A percentile compares a stretch with the other conserved stretches of the same genome.
These are phyloP conservation scores for Cryptocheilus praepositus DNA, from an alignment of 2,888 invertebrate genomes.

Conservation along the genomic window DNA sequence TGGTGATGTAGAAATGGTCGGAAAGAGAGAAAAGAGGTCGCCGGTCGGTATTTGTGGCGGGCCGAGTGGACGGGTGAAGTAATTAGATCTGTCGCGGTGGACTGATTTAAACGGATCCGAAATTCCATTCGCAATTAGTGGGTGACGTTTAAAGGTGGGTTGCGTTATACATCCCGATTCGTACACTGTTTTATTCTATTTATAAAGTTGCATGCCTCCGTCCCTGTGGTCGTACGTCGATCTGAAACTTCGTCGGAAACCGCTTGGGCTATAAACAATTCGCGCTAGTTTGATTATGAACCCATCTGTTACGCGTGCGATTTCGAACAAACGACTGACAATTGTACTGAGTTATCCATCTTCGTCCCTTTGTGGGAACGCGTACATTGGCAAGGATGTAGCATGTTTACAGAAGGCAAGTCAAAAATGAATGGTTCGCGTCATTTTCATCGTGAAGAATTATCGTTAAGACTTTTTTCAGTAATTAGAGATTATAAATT, in stretches of 20 bases:
- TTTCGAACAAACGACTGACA: background rate
- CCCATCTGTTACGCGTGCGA: background rate
- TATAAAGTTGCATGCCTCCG: background rate
- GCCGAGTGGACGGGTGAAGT: constrained; percentile 35
- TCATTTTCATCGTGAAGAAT: too few species aligned
- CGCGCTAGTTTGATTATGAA: background rate
- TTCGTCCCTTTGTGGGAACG: too few species aligned
- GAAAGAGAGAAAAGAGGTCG: constrained; percentile 12
- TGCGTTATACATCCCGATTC: constrained; percentile 39
- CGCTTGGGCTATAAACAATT: background rate
- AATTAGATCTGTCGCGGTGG: constrained; percentile 54
- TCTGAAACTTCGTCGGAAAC: too few species aligned
- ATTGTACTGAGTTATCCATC: too few species aligned
- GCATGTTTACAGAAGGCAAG: too few species aligned
- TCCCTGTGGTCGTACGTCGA: too few species aligned
- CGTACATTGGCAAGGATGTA: too few species aligned
- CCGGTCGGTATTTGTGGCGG: constrained; percentile 1
- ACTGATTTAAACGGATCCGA: constrained; percentile 51
- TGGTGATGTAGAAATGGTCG: background rate
- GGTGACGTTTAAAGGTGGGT: constrained; percentile 40
- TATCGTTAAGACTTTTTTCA: too few species aligned
- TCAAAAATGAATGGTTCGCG: too few species aligned
- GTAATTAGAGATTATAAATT: too few species aligned
- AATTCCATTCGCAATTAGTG: constrained; percentile 48
- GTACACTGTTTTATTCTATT: background rate